Percentiles rank a stretch among this genome's conserved stretches.
These are phyloP conservation scores for Drosophila percnosoma DNA, from an alignment of 2,888 invertebrate genomes.

Conservation along the genomic window DNA sequence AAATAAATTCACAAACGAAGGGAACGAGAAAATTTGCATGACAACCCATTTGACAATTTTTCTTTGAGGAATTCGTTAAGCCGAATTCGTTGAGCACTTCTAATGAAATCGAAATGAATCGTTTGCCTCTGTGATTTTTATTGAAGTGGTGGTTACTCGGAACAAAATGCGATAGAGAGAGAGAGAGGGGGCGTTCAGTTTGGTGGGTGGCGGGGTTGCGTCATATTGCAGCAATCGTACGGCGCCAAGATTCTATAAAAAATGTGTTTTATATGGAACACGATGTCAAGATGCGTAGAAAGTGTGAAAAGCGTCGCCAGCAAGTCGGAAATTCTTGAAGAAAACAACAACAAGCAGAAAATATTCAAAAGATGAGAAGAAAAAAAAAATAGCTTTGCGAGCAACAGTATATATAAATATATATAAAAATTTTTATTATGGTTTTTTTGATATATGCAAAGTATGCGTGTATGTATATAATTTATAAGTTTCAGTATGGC, in stretches of 20 bases:
- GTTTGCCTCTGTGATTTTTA: conserved; percentile 13
- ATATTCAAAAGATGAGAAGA: conserved; percentile 19
- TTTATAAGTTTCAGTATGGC: conserved; percentile 71
- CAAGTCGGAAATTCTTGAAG: conserved; percentile 68
- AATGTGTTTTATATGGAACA: conserved; percentile 56
- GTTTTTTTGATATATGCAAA: conserved; percentile 11
- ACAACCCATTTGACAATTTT: conserved; percentile 49
- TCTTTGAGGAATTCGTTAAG: conserved; percentile 39
- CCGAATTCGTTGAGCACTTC: conserved; percentile 44
- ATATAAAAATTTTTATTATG: conserved; percentile 40
- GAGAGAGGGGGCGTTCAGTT: background rate
- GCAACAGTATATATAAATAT: conserved; percentile 32
- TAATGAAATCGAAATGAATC: conserved; percentile 64
- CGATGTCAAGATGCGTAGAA: conserved; percentile 63
- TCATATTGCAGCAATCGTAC: conserved; percentile 64
- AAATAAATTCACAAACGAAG: conserved; percentile 2
- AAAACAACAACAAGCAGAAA: conserved; percentile 33
- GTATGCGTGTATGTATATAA: conserved; percentile 47
- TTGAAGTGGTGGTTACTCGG: conserved; percentile 9
- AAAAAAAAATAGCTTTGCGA: conserved; percentile 24
- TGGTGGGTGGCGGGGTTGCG: conserved; percentile 24
- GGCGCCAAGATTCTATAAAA: conserved; percentile 76
- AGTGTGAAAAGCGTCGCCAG: conserved; percentile 67
- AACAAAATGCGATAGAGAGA: background rate
- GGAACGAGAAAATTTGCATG: conserved; percentile 16